Evolutionary conservation across 1,140 invertebrate species (phyloP), one percentile per base, ranked within the genome.

Genomic region (Ylistrum balloti): DNA sequence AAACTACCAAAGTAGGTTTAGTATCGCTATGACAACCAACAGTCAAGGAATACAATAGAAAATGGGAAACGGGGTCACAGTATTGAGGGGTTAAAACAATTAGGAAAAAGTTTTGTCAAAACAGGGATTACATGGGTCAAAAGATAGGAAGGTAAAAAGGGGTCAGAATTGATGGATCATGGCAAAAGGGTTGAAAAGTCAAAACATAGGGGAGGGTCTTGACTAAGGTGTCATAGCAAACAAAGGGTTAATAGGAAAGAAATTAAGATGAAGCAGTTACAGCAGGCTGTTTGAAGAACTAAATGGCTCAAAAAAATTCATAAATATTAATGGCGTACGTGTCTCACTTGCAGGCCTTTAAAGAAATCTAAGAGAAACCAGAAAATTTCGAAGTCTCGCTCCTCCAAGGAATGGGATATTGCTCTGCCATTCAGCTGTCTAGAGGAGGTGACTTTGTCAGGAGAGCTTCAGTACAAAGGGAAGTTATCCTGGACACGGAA

Each of bases 401-500:
- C 93, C 15, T 93, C 93, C 1, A 93, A 92, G 17, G 92, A 93
- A 74, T 94, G 92, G 93, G 93, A 95, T 41, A 88, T 95, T 32
- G 91, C 88, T 86, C 90, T 93, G 34, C 93, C 93, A 22, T 94
- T 93, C 45, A 92, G 90, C 56, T 90, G 91, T 85, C 87, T 95
- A 45, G 93, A 94, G 22, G 91, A 93, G 48, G 88, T 95, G 9
- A 90, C 91, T 20, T 32, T 95, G 33, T 94, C 93, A 13, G 94
- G 94, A 17, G 94, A 95, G 41, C 91, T 95, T 22, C 56, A 91
- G 7, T 92, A 93, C 88, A 93, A 92, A 41, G 92, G 93, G 35
- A 95, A 95, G 89, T 89, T 95, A 87, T 92, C 92, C 28, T 95
- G 94, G 94, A 94, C 92, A 10, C 91, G 90, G 33, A 91, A 92